Conservation (phyloP, 2,797 vertebrate species). For the Pterois miles region DNA sequence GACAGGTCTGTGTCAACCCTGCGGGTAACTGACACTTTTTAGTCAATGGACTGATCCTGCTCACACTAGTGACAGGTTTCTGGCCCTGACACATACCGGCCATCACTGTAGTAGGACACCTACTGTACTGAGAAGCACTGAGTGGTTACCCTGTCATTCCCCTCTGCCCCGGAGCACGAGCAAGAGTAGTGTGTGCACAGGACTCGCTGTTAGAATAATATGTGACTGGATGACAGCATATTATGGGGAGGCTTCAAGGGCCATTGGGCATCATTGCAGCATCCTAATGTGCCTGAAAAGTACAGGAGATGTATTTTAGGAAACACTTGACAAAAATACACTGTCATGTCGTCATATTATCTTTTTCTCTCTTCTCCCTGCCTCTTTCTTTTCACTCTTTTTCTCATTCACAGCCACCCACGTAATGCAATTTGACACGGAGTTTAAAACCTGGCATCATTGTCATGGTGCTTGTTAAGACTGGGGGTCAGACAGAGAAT, state of each 20-base stretch:
- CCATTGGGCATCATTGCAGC: conserved; percentile 18
- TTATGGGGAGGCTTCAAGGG: conserved; percentile 22
- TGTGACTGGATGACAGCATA: conserved; percentile 46
- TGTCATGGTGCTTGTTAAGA: conserved; percentile 9
- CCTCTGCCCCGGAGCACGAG: conserved; percentile 22
- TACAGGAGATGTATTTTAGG: conserved; percentile 59
- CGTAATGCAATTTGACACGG: conserved; percentile 24
- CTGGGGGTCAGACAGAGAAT: conserved; percentile 21
- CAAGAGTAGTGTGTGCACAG: not conserved
- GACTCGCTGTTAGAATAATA: conserved; percentile 26
- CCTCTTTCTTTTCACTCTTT: conserved; percentile 10
- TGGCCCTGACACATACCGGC: conserved; percentile 25
- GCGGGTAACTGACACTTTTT: conserved; percentile 50
- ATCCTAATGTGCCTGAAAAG: conserved; percentile 31
- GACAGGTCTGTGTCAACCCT: conserved; percentile 34
- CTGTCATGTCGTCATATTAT: conserved; percentile 45
- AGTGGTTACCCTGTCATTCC: conserved; percentile 32
- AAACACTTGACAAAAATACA: conserved; percentile 48
- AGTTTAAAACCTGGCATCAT: conserved; percentile 15
- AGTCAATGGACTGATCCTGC: conserved; percentile 16
- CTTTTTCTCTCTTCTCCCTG: conserved; percentile 1
- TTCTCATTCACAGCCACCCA: not conserved
- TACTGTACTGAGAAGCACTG: conserved; percentile 25
- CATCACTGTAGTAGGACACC: conserved; percentile 25
- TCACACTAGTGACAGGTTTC: conserved; percentile 37